These are phyloP conservation scores for Pithys albifrons DNA, from an alignment of 2,113 vertebrate species.

Conservation along the genomic window DNA sequence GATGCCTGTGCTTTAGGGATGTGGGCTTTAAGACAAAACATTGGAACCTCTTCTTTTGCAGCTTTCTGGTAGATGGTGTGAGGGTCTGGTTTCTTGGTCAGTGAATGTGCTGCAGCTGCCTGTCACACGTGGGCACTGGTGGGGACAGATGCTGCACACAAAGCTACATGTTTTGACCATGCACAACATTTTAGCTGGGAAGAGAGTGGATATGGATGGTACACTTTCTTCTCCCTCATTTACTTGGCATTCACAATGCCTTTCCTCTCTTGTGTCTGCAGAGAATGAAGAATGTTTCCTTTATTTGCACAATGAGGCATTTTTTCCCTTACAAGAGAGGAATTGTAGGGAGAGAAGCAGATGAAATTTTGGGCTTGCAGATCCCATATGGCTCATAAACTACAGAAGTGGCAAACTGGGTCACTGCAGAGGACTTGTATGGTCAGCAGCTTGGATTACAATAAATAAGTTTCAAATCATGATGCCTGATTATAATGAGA, in stretches of 20 bases:
- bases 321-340: slow-evolving; percentile 6
- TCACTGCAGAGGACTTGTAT: neutral
- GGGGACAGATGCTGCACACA: neutral
- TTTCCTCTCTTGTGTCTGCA: neutral
- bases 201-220: neutral
- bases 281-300: slow-evolving; percentile 16
- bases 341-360: slow-evolving; percentile 13
- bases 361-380: slow-evolving; percentile 13
- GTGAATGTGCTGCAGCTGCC: neutral
- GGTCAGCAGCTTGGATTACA: slow-evolving; percentile 14
- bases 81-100: neutral
- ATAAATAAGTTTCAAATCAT: neutral
- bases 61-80: neutral
- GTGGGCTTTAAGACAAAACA: neutral
- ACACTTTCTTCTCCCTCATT: neutral
- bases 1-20: neutral
- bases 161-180: fast-evolving
- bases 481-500: neutral
- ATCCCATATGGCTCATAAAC: slow-evolving; percentile 10
- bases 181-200: neutral
- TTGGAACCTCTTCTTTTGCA: neutral
- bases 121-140: fast-evolving
- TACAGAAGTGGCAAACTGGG: slow-evolving; percentile 15
- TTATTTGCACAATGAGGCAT: neutral
- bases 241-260: neutral